Evolutionary conservation across 2,797 vertebrate species (phyloP).

Genomic region (Pogoniulus pusillus): DNA sequence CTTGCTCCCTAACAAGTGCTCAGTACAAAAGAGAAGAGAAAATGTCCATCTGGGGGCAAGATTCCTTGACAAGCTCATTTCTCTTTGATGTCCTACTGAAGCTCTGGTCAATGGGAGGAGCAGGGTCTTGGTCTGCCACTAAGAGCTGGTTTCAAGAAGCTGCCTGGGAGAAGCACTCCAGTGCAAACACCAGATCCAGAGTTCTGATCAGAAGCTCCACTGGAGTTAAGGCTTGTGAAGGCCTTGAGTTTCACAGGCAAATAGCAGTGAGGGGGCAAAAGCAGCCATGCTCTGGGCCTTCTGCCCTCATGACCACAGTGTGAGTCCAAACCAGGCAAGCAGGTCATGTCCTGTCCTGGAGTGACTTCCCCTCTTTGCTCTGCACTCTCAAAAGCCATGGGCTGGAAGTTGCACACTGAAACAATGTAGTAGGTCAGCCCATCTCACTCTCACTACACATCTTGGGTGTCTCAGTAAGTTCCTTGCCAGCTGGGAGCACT

Average conservation of each 20-base stretch:
- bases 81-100: neutral
- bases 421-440: neutral
- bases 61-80: neutral
- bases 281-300: neutral
- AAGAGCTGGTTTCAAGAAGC: neutral
- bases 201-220: neutral
- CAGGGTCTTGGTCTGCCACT: neutral
- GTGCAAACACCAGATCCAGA: neutral
- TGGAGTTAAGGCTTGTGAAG: neutral
- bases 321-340: neutral
- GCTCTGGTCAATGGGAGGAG: neutral
- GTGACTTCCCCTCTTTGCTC: neutral
- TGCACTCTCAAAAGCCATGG: neutral
- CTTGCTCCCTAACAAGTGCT: neutral
- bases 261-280: neutral
- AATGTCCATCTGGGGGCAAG: accelerated
- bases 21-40: neutral
- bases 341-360: accelerated
- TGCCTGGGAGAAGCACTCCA: neutral
- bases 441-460: neutral
- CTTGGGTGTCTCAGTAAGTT: neutral
- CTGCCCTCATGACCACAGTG: neutral
- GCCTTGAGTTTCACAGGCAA: neutral
- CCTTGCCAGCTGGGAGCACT: neutral
- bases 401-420: neutral